A percentile compares a stretch with the other conserved stretches of the same genome.
Evolutionary conservation across 2,113 vertebrate genomes (phyloP).

Genomic region (Lota lota): DNA sequence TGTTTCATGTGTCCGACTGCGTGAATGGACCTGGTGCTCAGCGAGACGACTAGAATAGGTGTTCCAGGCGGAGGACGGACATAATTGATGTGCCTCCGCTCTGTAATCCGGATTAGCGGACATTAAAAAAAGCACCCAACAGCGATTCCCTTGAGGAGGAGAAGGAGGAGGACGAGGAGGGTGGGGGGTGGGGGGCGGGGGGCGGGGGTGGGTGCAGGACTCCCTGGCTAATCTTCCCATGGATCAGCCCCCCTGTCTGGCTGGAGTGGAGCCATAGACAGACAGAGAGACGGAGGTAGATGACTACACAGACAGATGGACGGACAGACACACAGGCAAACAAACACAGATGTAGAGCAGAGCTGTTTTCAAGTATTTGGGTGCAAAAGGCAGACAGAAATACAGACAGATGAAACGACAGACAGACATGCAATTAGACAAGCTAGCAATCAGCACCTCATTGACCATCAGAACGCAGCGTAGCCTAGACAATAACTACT

Average conservation of each 20-base stretch:
- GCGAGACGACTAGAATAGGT: constrained; percentile 52
- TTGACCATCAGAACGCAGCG: constrained; percentile 4
- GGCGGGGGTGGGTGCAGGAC: constrained; percentile 58
- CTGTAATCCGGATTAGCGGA: constrained; percentile 75
- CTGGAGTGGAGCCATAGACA: constrained; percentile 28
- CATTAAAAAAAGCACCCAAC: constrained; percentile 65
- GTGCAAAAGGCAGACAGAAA: too few species aligned
- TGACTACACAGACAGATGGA: neutral
- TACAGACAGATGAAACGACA: too few species aligned
- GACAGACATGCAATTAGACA: neutral
- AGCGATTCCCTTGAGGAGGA: constrained; percentile 63
- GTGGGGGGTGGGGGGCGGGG: neutral
- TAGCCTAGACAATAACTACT: neutral
- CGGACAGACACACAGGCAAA: constrained; percentile 14
- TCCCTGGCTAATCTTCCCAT: constrained; percentile 51
- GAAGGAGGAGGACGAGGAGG: constrained; percentile 23
- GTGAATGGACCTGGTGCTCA: constrained; percentile 60
- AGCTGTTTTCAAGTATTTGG: too few species aligned
- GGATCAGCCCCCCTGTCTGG: constrained; percentile 34
- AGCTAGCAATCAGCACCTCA: neutral
- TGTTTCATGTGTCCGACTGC: constrained; percentile 48
- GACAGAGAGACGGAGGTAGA: constrained; percentile 7
- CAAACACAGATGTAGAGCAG: neutral
- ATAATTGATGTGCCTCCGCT: constrained; percentile 59
- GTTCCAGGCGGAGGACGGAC: constrained; percentile 59